Evolutionary conservation across 2,888 invertebrate genomes (phyloP).

Genomic region (Zeuzera pyrina): DNA sequence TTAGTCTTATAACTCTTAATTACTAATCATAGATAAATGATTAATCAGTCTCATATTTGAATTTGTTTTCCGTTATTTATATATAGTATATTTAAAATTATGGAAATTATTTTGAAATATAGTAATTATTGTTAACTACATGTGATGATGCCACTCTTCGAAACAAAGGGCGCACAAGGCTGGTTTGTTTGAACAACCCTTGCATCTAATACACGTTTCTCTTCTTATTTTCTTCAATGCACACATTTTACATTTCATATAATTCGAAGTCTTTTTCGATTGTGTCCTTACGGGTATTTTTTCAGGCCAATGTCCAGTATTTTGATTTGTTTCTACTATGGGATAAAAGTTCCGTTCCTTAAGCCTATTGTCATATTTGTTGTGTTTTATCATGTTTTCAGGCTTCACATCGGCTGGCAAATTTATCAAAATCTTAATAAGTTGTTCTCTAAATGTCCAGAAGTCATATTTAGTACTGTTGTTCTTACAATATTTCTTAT

Average conservation of each 20-base stretch:
- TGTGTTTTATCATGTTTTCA: not conserved
- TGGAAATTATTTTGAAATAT: too few relatives aligned
- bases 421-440: too few relatives aligned
- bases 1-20: too few relatives aligned
- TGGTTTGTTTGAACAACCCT: constrained; percentile 14
- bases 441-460: not conserved
- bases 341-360: not conserved
- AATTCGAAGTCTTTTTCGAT: not conserved
- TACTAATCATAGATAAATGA: too few relatives aligned
- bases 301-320: not conserved
- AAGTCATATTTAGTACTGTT: not conserved
- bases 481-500: constrained; percentile 1
- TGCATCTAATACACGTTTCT: constrained; percentile 14
- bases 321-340: not conserved
- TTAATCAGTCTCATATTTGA: too few relatives aligned
- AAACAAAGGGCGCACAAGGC: constrained; percentile 17
- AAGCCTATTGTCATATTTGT: not conserved
- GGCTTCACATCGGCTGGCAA: too few relatives aligned
- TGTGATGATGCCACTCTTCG: constrained; percentile 14
- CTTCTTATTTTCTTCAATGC: constrained; percentile 7
- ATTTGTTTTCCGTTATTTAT: too few relatives aligned
- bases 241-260: not conserved
- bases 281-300: not conserved
- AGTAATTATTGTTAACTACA: too few relatives aligned
- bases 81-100: too few relatives aligned